Percentiles rank a stretch among this genome's conserved stretches.
phyloP scores from a whole-genome alignment of 2,113 vertebrate species.

The Pygoscelis adeliae region DNA sequence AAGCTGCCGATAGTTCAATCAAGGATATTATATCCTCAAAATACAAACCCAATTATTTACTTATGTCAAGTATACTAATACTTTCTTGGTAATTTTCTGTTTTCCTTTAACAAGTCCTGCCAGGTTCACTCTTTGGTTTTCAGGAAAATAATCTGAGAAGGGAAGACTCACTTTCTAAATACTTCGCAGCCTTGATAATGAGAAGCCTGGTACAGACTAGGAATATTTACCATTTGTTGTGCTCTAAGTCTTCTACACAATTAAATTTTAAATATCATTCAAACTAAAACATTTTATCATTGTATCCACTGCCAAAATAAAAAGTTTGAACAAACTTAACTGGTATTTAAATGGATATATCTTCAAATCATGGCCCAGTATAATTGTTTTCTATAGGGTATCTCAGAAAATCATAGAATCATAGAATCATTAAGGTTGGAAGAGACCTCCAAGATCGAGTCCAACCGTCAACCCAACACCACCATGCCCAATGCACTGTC shows the following conservation, averaged over 20 bases:
- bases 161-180: neutral
- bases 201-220: neutral
- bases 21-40: constrained; percentile 5
- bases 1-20: neutral
- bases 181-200: neutral
- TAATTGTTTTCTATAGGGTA: neutral
- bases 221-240: neutral
- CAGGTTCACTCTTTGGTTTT: neutral
- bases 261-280: neutral
- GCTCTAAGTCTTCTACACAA: neutral
- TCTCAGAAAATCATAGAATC: too few relatives aligned
- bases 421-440: too few relatives aligned
- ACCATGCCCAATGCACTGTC: neutral
- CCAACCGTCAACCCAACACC: too few relatives aligned
- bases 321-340: neutral
- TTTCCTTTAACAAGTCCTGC: neutral
- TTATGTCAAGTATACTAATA: neutral
- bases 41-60: neutral
- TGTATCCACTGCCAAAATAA: neutral
- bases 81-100: neutral
- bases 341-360: neutral
- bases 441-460: too few relatives aligned
- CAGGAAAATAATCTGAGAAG: neutral
- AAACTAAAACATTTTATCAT: neutral
- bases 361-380: neutral